Percentiles rank a stretch among this genome's conserved stretches.
phyloP scores from a whole-genome alignment of 2,113 vertebrate genomes.

The Campylorhamphus procurvoides region DNA sequence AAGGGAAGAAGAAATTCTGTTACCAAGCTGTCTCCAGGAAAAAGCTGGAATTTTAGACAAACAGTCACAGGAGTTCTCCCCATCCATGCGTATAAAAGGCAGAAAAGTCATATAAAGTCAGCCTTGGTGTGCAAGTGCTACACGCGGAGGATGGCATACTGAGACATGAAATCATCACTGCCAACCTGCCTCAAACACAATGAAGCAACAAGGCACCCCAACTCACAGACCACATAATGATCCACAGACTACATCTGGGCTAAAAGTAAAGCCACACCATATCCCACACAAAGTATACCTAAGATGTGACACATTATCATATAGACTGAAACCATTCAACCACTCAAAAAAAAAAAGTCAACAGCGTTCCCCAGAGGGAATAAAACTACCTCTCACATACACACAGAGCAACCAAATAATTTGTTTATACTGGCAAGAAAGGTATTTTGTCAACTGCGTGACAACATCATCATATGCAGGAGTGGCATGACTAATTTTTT shows the following conservation, averaged over 20 bases:
- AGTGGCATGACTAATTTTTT: background rate
- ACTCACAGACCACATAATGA: background rate
- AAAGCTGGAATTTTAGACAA: background rate
- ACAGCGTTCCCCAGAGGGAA: background rate
- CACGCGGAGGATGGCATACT: background rate
- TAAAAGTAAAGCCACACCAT: background rate
- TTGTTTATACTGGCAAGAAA: background rate
- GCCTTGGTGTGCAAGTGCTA: accelerated
- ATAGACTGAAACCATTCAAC: background rate
- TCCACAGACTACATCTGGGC: background rate
- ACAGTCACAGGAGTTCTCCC: background rate
- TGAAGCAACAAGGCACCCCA: background rate
- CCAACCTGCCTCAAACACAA: background rate
- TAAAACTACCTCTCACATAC: background rate
- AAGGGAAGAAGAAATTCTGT: background rate
- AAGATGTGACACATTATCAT: background rate
- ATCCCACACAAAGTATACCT: background rate
- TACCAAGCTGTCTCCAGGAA: background rate
- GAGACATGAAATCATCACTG: background rate
- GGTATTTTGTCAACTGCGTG: background rate
- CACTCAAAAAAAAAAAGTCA: background rate
- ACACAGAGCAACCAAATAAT: background rate
- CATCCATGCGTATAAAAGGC: background rate
- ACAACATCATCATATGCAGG: background rate
- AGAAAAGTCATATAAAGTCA: background rate